Conservation (phyloP, 2,797 vertebrate species). For the Sebastes oblongus region DNA sequence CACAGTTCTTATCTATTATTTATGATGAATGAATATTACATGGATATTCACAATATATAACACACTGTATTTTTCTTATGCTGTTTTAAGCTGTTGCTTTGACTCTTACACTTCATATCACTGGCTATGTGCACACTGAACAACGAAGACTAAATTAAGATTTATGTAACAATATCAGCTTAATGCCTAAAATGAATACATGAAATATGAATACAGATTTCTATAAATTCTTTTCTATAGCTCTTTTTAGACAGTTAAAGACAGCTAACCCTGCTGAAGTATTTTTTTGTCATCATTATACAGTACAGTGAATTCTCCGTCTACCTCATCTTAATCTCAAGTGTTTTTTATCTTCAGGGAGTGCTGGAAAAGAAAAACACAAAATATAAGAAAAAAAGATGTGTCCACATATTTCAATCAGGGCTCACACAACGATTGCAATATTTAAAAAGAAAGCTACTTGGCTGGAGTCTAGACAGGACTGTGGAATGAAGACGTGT, state of each 20-base stretch:
- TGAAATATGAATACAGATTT: not conserved
- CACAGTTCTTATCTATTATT: conserved; percentile 27
- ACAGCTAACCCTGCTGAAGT: not conserved
- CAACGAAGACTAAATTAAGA: not conserved
- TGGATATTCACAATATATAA: not conserved
- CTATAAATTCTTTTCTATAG: not conserved
- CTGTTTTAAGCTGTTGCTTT: conserved; percentile 5
- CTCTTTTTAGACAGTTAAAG: not conserved
- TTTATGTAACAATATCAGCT: not conserved
- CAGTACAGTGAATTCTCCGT: conserved; percentile 11
- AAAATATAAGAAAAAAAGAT: not conserved
- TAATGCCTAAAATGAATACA: not conserved
- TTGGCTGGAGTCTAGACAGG: conserved; percentile 4
- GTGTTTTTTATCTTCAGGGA: conserved; percentile 10
- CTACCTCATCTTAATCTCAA: conserved; percentile 16
- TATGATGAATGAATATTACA: conserved; percentile 33
- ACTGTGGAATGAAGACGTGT: conserved; percentile 44
- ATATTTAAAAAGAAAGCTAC: conserved; percentile 11
- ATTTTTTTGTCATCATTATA: not conserved
- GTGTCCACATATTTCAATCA: conserved; percentile 4
- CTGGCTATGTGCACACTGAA: not conserved
- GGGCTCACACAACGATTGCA: not conserved
- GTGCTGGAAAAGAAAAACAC: not conserved
- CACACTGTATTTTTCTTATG: conserved; percentile 1
- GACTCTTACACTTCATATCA: not conserved